Conservation (phyloP, 1,140 invertebrate genomes). For the Goniozus legneri region DNA sequence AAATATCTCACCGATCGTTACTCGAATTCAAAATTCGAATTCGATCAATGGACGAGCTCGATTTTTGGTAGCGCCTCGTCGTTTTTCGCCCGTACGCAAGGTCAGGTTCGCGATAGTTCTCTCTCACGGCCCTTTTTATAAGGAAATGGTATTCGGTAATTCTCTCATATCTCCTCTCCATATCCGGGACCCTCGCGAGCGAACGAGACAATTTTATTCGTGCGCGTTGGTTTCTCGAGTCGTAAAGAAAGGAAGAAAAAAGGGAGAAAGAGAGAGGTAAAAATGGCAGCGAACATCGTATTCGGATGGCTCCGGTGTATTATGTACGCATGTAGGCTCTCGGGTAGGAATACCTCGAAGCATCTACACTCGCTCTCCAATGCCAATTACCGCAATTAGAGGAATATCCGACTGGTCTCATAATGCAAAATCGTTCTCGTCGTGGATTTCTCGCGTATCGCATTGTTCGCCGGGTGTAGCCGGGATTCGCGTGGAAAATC, state of each 20-base stretch:
- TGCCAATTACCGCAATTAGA: constrained; percentile 30
- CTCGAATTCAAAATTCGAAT: neutral
- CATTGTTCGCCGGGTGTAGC: too few species aligned
- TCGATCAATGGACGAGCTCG: neutral
- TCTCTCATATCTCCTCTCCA: neutral
- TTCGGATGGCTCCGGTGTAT: too few species aligned
- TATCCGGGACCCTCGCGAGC: neutral
- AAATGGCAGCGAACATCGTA: too few species aligned
- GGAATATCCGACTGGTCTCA: constrained; percentile 18
- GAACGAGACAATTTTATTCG: constrained; percentile 5
- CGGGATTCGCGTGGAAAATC: too few species aligned
- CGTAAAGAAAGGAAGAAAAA: neutral
- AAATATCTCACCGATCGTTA: too few species aligned
- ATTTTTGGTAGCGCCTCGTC: too few species aligned
- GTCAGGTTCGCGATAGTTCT: neutral
- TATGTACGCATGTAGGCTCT: too few species aligned
- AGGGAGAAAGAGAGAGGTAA: too few species aligned
- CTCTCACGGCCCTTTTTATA: neutral
- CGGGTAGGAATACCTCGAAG: too few species aligned
- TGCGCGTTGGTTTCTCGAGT: constrained; percentile 4
- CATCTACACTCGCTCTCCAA: too few species aligned
- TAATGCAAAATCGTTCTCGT: constrained; percentile 23
- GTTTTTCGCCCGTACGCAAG: neutral
- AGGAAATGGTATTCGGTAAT: constrained; percentile 1
- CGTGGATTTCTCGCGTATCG: too few species aligned